Conservation (phyloP, 2,888 invertebrate species). For the Leucophenga maculata region DNA sequence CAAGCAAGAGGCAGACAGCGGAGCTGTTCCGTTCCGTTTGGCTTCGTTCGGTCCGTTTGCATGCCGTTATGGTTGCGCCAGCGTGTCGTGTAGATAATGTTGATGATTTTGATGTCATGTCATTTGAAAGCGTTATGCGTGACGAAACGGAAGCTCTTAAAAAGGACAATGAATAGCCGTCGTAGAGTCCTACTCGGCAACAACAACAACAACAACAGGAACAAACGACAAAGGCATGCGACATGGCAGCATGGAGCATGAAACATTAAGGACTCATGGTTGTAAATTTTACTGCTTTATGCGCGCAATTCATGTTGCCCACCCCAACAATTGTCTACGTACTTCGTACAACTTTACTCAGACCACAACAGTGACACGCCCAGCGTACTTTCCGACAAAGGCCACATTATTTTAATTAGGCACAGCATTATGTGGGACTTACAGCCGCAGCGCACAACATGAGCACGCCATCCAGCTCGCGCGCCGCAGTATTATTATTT, state of each 20-base stretch:
- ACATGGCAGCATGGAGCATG: slow-evolving; percentile 39
- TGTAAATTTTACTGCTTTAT: slow-evolving; percentile 60
- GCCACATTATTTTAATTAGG: slow-evolving; percentile 58
- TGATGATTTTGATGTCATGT: slow-evolving; percentile 62
- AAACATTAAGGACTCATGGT: slow-evolving; percentile 55
- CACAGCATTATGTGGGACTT: slow-evolving; percentile 27
- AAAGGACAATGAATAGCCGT: slow-evolving; percentile 52
- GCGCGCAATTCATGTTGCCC: slow-evolving; percentile 47
- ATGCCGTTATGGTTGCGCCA: slow-evolving; percentile 13
- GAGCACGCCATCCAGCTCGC: background rate
- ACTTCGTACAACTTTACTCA: background rate
- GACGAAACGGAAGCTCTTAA: slow-evolving; percentile 60
- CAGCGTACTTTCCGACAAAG: slow-evolving; percentile 39
- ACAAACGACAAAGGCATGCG: slow-evolving; percentile 6
- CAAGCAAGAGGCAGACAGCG: background rate
- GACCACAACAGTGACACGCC: slow-evolving; percentile 43
- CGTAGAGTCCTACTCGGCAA: background rate
- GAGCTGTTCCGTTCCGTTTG: slow-evolving; percentile 7
- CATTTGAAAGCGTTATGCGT: slow-evolving; percentile 61
- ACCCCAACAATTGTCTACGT: slow-evolving; percentile 6
- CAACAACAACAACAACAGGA: background rate
- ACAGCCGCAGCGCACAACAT: background rate
- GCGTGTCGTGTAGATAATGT: slow-evolving; percentile 50
- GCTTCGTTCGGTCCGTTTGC: too few species aligned
- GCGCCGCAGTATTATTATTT: background rate